These are phyloP conservation scores for Danio jaintianensis DNA, from an alignment of 2,797 vertebrate species.

Conservation along the genomic window DNA sequence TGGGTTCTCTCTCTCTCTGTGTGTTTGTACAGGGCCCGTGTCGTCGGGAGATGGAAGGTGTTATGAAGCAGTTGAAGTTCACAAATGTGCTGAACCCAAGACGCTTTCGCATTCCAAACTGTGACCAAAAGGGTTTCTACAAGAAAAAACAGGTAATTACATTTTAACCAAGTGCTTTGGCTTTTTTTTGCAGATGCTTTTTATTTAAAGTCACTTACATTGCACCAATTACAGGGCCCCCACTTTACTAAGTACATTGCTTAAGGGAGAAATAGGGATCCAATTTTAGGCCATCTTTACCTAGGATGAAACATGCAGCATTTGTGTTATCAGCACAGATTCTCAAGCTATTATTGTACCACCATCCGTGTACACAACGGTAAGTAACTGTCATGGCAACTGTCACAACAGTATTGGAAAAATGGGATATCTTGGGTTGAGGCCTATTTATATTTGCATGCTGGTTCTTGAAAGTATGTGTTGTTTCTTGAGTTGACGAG, in stretches of 20 bases:
- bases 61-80: slow-evolving; percentile 90
- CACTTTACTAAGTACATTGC: slow-evolving; percentile 16
- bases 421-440: slow-evolving; percentile 65
- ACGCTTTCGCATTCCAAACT: slow-evolving; percentile 94
- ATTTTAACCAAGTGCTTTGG: neutral
- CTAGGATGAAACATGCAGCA: slow-evolving; percentile 14
- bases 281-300: slow-evolving; percentile 31
- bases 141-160: slow-evolving; percentile 95
- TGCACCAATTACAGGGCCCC: slow-evolving; percentile 24
- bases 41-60: slow-evolving; percentile 93
- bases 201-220: slow-evolving; percentile 29
- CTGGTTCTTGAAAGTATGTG: slow-evolving; percentile 41
- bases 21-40: slow-evolving; percentile 86
- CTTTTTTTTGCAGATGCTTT: slow-evolving; percentile 36
- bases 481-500: slow-evolving; percentile 28
- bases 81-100: slow-evolving; percentile 89
- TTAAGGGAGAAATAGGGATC: neutral
- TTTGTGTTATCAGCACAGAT: slow-evolving; percentile 32
- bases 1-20: slow-evolving; percentile 5
- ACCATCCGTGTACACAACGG: neutral
- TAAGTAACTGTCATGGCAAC: slow-evolving; percentile 42
- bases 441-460: slow-evolving; percentile 24
- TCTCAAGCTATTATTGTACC: slow-evolving; percentile 31
- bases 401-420: slow-evolving; percentile 76
- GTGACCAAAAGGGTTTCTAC: slow-evolving; percentile 97